phyloP scores from a whole-genome alignment of 2,113 vertebrate genomes.

The Peromyscus leucopus region DNA sequence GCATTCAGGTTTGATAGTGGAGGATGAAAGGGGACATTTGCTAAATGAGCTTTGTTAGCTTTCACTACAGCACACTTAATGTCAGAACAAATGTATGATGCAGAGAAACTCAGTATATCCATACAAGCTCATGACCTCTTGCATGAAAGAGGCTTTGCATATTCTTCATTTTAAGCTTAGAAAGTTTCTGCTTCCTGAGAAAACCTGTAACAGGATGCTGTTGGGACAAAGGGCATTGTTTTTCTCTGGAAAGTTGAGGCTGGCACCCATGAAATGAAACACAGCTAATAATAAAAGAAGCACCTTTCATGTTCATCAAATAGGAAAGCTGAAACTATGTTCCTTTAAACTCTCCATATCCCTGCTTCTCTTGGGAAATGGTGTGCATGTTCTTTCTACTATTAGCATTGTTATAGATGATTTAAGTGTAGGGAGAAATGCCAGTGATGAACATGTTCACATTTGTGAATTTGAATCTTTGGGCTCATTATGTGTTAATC shows the following conservation, averaged over 20 bases:
- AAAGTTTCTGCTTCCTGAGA: not conserved
- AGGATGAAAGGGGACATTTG: not conserved
- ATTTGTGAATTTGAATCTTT: constrained; percentile 21
- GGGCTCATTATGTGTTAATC: not conserved
- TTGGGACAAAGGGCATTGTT: not conserved
- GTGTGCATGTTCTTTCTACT: not conserved
- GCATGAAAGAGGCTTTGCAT: not conserved
- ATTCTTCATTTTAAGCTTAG: not conserved
- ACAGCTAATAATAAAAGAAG: too few species aligned
- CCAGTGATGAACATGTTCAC: not conserved
- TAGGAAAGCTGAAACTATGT: not conserved
- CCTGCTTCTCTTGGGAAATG: not conserved
- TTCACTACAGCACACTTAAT: not conserved
- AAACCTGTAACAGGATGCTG: not conserved
- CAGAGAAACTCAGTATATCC: too few species aligned
- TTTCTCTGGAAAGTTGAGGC: not conserved
- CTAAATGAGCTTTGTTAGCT: not conserved
- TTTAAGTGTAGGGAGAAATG: not conserved
- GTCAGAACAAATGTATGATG: not conserved
- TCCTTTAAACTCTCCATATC: not conserved
- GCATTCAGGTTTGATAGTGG: not conserved
- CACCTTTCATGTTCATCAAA: not conserved
- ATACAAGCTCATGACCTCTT: not conserved
- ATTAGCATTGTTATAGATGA: not conserved
- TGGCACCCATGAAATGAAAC: not conserved